A percentile compares a stretch with the other conserved stretches of the same genome.
Evolutionary conservation across 1,140 invertebrate species (phyloP).

Genomic region (Coenobita brevimanus): DNA sequence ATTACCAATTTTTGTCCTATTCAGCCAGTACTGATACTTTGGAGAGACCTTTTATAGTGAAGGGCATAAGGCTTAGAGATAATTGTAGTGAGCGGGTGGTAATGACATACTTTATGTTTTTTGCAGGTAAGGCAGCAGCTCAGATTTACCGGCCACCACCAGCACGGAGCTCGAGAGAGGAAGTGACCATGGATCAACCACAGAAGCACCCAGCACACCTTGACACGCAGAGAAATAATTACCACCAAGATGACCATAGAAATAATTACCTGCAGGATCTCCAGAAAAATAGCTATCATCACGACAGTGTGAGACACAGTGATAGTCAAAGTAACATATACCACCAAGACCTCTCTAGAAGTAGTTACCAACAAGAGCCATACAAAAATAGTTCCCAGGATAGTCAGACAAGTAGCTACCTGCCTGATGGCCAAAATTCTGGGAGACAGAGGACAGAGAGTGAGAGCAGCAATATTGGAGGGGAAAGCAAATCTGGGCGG

Average conservation of each 20-base stretch:
- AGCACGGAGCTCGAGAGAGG: conserved; percentile 32
- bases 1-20: too few relatives aligned
- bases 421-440: background rate
- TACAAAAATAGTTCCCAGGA: too few relatives aligned
- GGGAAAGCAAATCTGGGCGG: background rate
- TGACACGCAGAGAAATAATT: conserved; percentile 10
- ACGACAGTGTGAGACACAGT: background rate
- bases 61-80: too few relatives aligned
- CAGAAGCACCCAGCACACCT: too few relatives aligned
- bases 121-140: conserved; percentile 49
- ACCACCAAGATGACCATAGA: conserved; percentile 20
- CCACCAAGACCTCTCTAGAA: background rate
- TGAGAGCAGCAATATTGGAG: conserved; percentile 36
- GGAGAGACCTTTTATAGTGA: too few relatives aligned
- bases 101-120: background rate
- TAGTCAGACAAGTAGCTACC: too few relatives aligned
- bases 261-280: conserved; percentile 7
- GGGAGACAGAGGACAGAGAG: conserved; percentile 53
- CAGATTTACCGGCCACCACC: conserved; percentile 60
- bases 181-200: background rate
- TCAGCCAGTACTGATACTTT: too few relatives aligned
- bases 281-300: background rate
- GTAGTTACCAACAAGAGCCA: background rate
- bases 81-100: too few relatives aligned
- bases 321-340: too few relatives aligned